Conservation (phyloP, 2,888 invertebrate species). For the Anthophora plumipes region DNA sequence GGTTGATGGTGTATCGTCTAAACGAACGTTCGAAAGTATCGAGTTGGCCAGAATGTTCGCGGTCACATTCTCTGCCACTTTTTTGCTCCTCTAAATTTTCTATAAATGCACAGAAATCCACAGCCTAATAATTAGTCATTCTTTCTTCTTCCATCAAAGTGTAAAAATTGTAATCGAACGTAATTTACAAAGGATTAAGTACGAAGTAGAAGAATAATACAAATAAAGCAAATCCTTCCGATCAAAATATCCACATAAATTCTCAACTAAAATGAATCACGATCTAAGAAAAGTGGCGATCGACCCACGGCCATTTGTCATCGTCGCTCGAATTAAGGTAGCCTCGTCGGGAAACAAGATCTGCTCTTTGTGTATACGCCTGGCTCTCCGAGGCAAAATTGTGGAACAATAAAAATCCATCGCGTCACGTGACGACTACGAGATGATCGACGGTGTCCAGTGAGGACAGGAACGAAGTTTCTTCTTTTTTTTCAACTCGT, state of each 20-base stretch:
- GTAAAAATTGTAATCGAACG: too few species aligned
- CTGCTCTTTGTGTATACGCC: background rate
- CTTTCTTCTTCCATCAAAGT: too few species aligned
- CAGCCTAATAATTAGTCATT: too few species aligned
- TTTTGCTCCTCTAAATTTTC: too few species aligned
- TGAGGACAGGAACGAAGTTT: slow-evolving; percentile 8
- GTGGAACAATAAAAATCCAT: slow-evolving; percentile 15
- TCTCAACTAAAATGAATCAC: background rate
- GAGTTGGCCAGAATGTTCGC: too few species aligned
- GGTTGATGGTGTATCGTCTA: background rate
- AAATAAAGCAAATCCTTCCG: too few species aligned
- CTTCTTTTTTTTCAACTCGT: background rate
- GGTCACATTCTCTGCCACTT: too few species aligned
- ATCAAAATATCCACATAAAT: background rate
- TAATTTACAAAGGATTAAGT: too few species aligned
- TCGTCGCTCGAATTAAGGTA: slow-evolving; percentile 36
- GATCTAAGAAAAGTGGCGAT: too few species aligned
- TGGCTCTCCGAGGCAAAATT: background rate
- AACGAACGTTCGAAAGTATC: background rate
- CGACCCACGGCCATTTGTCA: slow-evolving; percentile 6
- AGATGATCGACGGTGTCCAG: slow-evolving; percentile 23
- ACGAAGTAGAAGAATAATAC: too few species aligned
- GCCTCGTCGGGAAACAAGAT: slow-evolving; percentile 21
- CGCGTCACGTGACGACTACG: slow-evolving; percentile 10
- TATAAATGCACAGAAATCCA: too few species aligned